Conservation (phyloP, 2,113 vertebrate genomes). For the Saguinus midas region DNA sequence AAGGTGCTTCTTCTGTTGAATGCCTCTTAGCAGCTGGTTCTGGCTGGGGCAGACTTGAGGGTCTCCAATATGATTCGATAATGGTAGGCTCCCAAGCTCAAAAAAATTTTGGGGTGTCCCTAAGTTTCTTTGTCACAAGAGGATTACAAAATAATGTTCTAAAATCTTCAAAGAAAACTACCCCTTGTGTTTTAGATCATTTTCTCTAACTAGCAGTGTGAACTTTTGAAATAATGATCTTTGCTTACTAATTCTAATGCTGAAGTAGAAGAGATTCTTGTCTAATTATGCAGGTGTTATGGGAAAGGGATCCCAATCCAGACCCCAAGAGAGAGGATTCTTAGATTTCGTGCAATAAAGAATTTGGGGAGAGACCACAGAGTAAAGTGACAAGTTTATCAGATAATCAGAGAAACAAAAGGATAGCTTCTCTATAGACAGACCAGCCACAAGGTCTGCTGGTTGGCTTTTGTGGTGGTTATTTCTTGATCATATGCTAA, state of each 20-base stretch:
- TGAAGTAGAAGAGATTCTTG: neutral
- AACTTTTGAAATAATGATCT: slow-evolving; percentile 2
- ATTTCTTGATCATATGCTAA: too few species aligned
- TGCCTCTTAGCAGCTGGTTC: neutral
- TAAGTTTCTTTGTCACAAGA: neutral
- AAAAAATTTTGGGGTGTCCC: neutral
- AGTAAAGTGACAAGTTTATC: too few species aligned
- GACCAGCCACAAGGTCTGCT: too few species aligned
- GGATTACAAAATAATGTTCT: neutral
- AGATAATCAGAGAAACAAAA: too few species aligned
- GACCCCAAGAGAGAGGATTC: too few species aligned
- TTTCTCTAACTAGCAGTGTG: neutral
- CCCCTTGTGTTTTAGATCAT: neutral
- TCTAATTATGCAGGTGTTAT: neutral
- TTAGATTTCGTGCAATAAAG: too few species aligned
- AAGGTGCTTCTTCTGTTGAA: neutral
- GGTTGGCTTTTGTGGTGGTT: too few species aligned
- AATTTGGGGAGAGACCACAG: too few species aligned
- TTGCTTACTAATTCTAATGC: neutral
- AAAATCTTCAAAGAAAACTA: neutral
- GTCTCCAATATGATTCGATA: neutral
- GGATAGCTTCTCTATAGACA: too few species aligned
- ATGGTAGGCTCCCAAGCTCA: neutral
- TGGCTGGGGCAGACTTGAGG: neutral
- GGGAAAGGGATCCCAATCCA: too few species aligned